These are phyloP conservation scores for Siniperca knerii DNA, from an alignment of 2,113 vertebrate species.

Conservation along the genomic window DNA sequence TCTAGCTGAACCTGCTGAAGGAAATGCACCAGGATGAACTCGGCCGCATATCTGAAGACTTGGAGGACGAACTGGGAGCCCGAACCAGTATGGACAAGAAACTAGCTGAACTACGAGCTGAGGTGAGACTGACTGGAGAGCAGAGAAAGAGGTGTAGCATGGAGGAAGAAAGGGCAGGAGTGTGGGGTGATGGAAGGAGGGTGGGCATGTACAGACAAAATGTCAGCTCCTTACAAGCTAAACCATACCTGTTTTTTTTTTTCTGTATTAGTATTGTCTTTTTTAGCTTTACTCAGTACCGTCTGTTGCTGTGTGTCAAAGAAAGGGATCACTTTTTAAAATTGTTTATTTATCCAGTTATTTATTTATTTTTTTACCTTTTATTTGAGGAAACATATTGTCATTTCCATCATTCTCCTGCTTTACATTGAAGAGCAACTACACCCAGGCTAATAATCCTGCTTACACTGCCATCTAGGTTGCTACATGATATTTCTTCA, in stretches of 20 bases:
- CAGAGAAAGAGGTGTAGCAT: background rate
- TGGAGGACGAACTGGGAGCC: conserved; percentile 96
- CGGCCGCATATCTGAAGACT: conserved; percentile 95
- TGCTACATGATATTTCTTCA: background rate
- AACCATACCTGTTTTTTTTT: background rate
- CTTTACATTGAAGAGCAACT: background rate
- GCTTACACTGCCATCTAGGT: background rate
- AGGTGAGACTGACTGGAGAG: conserved; percentile 82
- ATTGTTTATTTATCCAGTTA: too few relatives aligned
- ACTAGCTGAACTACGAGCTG: conserved; percentile 92
- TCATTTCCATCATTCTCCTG: background rate
- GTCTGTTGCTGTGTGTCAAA: background rate
- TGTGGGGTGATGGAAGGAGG: background rate
- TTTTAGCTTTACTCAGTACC: background rate
- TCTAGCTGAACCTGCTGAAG: conserved; percentile 94
- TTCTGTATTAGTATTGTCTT: background rate
- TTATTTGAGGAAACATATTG: too few relatives aligned
- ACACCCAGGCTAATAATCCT: background rate
- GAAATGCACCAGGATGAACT: conserved; percentile 97
- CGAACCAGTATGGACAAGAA: conserved; percentile 98
- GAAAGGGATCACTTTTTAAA: too few relatives aligned
- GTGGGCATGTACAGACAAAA: background rate
- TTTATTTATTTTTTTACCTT: too few relatives aligned
- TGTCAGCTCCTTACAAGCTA: background rate
- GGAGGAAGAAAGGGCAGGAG: background rate